These are phyloP conservation scores for Parnassius smintheus DNA, from an alignment of 2,888 invertebrate species.

Conservation along the genomic window DNA sequence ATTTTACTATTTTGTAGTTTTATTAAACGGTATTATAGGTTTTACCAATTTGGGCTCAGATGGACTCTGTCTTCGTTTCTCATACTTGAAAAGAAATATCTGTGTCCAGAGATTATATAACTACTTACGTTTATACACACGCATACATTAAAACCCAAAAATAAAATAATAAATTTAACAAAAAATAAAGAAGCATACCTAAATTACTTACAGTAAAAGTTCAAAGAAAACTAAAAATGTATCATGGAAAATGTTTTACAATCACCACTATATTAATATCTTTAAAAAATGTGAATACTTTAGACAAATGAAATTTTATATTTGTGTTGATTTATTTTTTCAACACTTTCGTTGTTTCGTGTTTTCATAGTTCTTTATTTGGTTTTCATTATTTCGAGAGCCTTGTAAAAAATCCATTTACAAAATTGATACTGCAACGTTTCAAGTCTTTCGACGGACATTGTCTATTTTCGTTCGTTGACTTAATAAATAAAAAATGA, in stretches of 20 bases:
- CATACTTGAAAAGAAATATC: too few relatives aligned
- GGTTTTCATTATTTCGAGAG: conserved; percentile 16
- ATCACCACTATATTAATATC: background rate
- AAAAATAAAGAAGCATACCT: too few relatives aligned
- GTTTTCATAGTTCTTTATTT: conserved; percentile 5
- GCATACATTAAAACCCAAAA: too few relatives aligned
- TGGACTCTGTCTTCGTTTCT: too few relatives aligned
- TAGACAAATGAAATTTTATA: background rate
- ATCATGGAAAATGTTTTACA: background rate
- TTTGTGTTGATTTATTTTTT: conserved; percentile 1
- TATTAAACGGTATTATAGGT: too few relatives aligned
- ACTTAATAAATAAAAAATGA: too few relatives aligned
- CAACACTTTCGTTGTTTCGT: background rate
- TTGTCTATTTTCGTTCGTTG: background rate
- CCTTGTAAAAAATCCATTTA: conserved; percentile 17
- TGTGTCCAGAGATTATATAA: too few relatives aligned
- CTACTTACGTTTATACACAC: too few relatives aligned
- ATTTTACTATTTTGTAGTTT: too few relatives aligned
- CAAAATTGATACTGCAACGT: conserved; percentile 13
- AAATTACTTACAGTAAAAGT: too few relatives aligned
- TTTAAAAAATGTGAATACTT: background rate
- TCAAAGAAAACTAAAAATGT: background rate
- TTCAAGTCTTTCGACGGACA: conserved; percentile 4
- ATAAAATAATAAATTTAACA: too few relatives aligned
- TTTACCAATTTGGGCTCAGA: too few relatives aligned